Conservation (phyloP, 2,797 vertebrate genomes). For the Holocentrus rufus region DNA sequence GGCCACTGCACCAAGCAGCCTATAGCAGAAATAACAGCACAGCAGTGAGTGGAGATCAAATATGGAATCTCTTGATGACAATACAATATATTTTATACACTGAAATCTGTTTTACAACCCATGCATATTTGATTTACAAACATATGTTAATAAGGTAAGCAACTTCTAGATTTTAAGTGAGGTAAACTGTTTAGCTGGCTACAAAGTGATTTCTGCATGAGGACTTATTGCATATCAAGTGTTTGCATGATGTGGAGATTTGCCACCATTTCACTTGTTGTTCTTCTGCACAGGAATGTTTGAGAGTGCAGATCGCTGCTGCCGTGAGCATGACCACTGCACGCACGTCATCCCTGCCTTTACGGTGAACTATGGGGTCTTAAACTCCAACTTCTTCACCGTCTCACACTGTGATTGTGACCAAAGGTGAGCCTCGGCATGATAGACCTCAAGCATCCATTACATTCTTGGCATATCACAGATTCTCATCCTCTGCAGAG, state of each 20-base stretch:
- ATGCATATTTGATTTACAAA: not conserved
- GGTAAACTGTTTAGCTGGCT: too few relatives aligned
- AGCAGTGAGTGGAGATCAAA: too few relatives aligned
- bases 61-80: too few relatives aligned
- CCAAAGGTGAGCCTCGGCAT: constrained; percentile 72
- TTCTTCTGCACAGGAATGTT: constrained; percentile 78
- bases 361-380: constrained; percentile 85
- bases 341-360: constrained; percentile 81
- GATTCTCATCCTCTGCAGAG: constrained; percentile 19
- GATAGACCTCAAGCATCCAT: not conserved
- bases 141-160: constrained; percentile 8
- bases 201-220: not conserved
- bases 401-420: constrained; percentile 92
- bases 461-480: not conserved
- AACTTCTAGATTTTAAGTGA: constrained; percentile 13
- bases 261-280: not conserved
- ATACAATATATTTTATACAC: not conserved
- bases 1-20: too few relatives aligned
- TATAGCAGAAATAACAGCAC: too few relatives aligned
- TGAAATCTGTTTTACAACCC: constrained; percentile 12
- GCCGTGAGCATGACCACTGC: constrained; percentile 91
- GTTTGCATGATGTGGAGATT: constrained; percentile 5
- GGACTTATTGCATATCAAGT: not conserved
- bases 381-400: constrained; percentile 87
- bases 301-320: constrained; percentile 85